phyloP scores from a whole-genome alignment of 2,797 vertebrate species.

The Rhynchotus rufescens region DNA sequence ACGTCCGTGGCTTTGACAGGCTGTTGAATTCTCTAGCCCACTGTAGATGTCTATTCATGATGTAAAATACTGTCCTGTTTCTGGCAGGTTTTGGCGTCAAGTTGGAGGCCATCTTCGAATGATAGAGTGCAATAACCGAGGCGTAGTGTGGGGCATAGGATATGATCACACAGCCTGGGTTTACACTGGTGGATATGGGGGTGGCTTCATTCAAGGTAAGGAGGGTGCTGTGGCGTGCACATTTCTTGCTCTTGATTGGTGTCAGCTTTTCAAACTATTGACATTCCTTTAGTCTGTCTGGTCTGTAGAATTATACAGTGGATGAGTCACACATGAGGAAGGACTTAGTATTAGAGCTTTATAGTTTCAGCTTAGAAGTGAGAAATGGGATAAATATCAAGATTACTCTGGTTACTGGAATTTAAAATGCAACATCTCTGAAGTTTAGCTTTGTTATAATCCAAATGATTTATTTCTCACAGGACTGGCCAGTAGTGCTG shows the following conservation, averaged over 20 bases:
- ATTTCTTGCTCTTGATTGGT: neutral
- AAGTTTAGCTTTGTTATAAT: neutral
- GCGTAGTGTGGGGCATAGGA: slow-evolving; percentile 95
- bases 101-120: slow-evolving; percentile 92
- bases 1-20: neutral
- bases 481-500: slow-evolving; percentile 88
- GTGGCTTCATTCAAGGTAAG: slow-evolving; percentile 93
- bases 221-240: accelerated
- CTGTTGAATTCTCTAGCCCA: neutral
- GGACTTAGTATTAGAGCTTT: neutral
- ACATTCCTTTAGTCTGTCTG: neutral
- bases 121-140: slow-evolving; percentile 88
- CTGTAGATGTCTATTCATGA: neutral
- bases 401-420: neutral
- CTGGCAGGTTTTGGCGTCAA: slow-evolving; percentile 94
- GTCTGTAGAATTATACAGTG: neutral
- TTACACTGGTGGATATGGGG: slow-evolving; percentile 91
- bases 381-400: neutral
- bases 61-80: neutral
- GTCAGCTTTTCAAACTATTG: neutral
- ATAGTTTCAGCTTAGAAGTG: neutral
- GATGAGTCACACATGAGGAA: neutral
- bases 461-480: neutral
- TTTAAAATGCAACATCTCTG: neutral
- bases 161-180: slow-evolving; percentile 94